Evolutionary conservation across 2,888 invertebrate species (phyloP).

Genomic region (Latrodectus elegans): DNA sequence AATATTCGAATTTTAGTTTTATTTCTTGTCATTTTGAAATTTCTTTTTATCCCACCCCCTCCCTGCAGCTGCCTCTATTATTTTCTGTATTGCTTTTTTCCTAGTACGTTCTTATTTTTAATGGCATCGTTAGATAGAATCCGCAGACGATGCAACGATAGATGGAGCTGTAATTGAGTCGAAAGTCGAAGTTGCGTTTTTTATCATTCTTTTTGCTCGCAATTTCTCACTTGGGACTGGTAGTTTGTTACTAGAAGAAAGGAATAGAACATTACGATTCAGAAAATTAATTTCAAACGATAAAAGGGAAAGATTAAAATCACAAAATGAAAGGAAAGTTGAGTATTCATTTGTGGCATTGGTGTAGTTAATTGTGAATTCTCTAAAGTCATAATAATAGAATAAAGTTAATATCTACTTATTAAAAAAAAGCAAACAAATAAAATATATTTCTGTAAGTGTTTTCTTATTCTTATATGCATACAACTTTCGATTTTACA

Average conservation of each 20-base stretch:
- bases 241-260: constrained; percentile 36
- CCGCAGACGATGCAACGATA: constrained; percentile 44
- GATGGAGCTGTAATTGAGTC: constrained; percentile 57
- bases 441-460: too few relatives aligned
- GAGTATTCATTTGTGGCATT: too few relatives aligned
- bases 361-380: too few relatives aligned
- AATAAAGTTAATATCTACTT: too few relatives aligned
- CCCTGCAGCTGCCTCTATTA: constrained; percentile 5
- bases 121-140: constrained; percentile 52
- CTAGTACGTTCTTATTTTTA: constrained; percentile 37
- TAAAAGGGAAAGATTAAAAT: too few relatives aligned
- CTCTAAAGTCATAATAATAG: too few relatives aligned
- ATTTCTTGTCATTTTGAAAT: constrained; percentile 29
- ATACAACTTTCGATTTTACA: too few relatives aligned
- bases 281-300: background rate
- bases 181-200: constrained; percentile 51
- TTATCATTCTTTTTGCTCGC: background rate
- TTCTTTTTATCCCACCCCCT: background rate
- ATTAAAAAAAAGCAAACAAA: too few relatives aligned
- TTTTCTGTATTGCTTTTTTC: background rate
- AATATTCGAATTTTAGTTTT: constrained; percentile 37
- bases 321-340: too few relatives aligned
- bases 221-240: constrained; percentile 32
- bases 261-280: background rate
- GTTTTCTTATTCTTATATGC: too few relatives aligned